A percentile compares a stretch with the other conserved stretches of the same genome.
Evolutionary conservation across 2,113 vertebrate species (phyloP).

Genomic region (Larimichthys crocea): DNA sequence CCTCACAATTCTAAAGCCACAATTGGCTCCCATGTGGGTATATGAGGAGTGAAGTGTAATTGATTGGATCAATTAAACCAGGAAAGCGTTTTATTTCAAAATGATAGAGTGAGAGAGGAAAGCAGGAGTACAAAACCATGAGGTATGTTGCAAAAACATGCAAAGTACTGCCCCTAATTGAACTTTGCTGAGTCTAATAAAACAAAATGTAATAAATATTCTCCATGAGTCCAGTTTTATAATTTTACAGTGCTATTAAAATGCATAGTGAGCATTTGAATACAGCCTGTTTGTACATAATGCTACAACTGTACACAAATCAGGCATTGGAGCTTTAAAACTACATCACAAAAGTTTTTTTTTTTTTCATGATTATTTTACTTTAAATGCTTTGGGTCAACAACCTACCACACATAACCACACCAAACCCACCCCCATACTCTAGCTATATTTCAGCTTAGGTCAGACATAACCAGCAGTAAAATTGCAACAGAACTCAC

Average conservation of each 20-base stretch:
- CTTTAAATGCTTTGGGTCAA: neutral
- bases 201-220: slow-evolving; percentile 18
- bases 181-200: slow-evolving; percentile 1
- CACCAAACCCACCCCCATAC: neutral
- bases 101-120: neutral
- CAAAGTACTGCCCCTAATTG: slow-evolving; percentile 2
- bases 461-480: neutral
- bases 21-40: slow-evolving; percentile 5
- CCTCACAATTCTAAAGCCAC: neutral
- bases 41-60: slow-evolving; percentile 8
- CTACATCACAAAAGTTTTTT: neutral
- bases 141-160: neutral
- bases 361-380: neutral
- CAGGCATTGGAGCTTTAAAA: neutral
- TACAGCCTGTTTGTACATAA: neutral
- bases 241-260: neutral
- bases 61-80: slow-evolving; percentile 17
- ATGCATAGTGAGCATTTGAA: neutral
- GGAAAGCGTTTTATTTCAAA: slow-evolving; percentile 5
- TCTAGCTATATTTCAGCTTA: neutral
- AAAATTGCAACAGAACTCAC: neutral
- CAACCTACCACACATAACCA: neutral
- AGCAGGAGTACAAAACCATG: neutral
- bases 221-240: neutral
- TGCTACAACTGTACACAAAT: neutral